phyloP scores from a whole-genome alignment of 2,113 vertebrate species.

The Cervus canadensis region DNA sequence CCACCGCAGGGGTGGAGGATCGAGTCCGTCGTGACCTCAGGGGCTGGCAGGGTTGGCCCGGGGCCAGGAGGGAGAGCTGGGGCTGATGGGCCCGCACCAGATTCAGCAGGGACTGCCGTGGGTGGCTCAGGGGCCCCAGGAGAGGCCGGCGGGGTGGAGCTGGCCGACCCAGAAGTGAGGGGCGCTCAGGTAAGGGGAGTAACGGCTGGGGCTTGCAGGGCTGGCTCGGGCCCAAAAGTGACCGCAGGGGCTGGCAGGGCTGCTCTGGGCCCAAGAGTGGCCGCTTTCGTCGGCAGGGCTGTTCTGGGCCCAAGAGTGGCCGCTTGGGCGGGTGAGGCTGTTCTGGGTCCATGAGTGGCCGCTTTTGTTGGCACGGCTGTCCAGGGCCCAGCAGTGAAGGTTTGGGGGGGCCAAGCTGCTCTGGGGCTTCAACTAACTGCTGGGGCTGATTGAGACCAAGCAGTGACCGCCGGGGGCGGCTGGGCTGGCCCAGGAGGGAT shows the following conservation, averaged over 20 bases:
- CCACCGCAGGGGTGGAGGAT: constrained; percentile 43
- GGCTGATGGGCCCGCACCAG: constrained; percentile 34
- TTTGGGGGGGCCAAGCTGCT: not conserved
- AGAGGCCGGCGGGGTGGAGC: constrained; percentile 43
- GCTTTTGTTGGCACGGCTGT: constrained; percentile 29
- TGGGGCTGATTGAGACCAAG: constrained; percentile 39
- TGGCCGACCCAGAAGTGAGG: constrained; percentile 56
- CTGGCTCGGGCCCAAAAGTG: constrained; percentile 54
- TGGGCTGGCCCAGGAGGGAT: constrained; percentile 53
- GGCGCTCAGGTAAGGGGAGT: constrained; percentile 56
- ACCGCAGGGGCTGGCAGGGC: constrained; percentile 31
- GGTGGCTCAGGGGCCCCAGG: constrained; percentile 41
- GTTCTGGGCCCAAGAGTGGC: constrained; percentile 44
- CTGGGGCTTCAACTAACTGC: constrained; percentile 26
- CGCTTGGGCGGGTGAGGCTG: not conserved
- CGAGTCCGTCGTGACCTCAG: constrained; percentile 62
- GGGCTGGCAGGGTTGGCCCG: constrained; percentile 54
- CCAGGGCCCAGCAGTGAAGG: constrained; percentile 37
- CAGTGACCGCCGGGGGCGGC: not conserved
- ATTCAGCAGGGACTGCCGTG: constrained; percentile 42
- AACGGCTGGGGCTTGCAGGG: constrained; percentile 51
- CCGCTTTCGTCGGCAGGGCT: not conserved
- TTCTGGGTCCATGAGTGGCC: constrained; percentile 40
- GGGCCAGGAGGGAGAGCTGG: not conserved
- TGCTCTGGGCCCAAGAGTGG: not conserved